phyloP scores from a whole-genome alignment of 2,113 vertebrate genomes.

The Leucopternis melanops region DNA sequence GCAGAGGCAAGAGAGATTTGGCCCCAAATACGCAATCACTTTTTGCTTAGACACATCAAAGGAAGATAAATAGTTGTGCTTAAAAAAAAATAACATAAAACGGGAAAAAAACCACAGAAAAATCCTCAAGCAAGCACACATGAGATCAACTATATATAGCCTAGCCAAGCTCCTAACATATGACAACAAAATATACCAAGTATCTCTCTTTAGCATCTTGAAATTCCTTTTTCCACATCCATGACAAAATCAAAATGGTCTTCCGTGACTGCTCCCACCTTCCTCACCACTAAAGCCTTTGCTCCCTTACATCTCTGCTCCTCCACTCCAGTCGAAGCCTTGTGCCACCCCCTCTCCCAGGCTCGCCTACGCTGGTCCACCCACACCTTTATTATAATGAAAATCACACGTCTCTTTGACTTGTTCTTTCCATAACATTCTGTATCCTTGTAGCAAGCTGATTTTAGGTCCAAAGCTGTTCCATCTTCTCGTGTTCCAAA shows the following conservation, averaged over 20 bases:
- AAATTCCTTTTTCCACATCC: neutral
- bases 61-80: neutral
- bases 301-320: neutral
- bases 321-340: neutral
- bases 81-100: neutral
- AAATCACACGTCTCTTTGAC: neutral
- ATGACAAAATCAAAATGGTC: neutral
- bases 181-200: neutral
- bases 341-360: neutral
- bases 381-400: neutral
- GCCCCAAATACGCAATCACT: neutral
- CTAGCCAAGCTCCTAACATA: neutral
- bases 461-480: constrained; percentile 22
- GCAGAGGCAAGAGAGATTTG: neutral
- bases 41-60: neutral
- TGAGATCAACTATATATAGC: neutral
- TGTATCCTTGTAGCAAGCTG: neutral
- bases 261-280: neutral
- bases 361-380: neutral
- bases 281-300: neutral
- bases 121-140: neutral
- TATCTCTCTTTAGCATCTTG: neutral
- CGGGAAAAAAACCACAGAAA: neutral
- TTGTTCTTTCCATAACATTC: neutral
- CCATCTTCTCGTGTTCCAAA: neutral